Percentiles rank a stretch among this genome's conserved stretches.
Evolutionary conservation across 2,797 vertebrate genomes (phyloP).

Genomic region (Anguilla obscura): DNA sequence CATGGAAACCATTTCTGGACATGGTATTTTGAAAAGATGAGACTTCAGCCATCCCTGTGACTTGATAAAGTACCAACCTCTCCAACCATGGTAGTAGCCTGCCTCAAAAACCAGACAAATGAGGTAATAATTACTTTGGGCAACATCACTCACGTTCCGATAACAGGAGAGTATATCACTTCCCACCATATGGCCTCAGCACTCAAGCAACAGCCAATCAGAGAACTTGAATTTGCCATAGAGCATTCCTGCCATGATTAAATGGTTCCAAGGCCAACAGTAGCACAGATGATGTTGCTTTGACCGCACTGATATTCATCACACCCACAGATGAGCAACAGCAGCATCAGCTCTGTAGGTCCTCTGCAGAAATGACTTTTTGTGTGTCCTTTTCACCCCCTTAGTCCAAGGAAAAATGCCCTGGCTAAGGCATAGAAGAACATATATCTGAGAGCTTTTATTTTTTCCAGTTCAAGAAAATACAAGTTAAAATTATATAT

Average conservation of each 20-base stretch:
- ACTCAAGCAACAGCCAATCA: conserved; percentile 19
- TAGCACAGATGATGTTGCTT: conserved; percentile 11
- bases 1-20: not conserved
- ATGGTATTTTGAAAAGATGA: not conserved
- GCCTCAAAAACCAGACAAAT: conserved; percentile 21
- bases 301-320: conserved; percentile 27
- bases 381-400: not conserved
- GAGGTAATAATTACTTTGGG: conserved; percentile 24
- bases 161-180: conserved; percentile 31
- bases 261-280: conserved; percentile 16
- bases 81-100: not conserved
- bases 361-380: not conserved
- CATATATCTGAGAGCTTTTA: not conserved
- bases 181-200: conserved; percentile 21
- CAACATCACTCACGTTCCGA: conserved; percentile 24
- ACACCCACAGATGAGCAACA: conserved; percentile 9
- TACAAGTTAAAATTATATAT: not conserved
- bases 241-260: conserved; percentile 21
- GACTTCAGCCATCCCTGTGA: not conserved
- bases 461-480: not conserved
- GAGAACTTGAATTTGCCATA: conserved; percentile 11
- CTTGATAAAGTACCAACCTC: conserved; percentile 8
- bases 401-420: not conserved
- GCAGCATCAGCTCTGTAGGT: not conserved
- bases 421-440: not conserved